Conservation (phyloP, 2,888 invertebrate species). For the Tenthredo scrophulariae region DNA sequence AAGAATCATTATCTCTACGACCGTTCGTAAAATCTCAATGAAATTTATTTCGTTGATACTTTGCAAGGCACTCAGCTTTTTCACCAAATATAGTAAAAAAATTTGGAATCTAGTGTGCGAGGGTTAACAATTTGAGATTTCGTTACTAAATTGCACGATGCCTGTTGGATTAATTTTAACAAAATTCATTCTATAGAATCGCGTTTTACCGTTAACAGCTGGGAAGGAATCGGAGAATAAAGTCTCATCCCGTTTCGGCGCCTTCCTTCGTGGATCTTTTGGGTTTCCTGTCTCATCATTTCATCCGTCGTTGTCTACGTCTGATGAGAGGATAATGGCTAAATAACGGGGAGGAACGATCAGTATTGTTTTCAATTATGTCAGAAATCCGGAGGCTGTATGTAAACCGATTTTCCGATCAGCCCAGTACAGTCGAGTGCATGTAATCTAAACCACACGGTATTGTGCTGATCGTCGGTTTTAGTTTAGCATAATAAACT, state of each 20-base stretch:
- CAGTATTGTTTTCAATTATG: neutral
- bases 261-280: slow-evolving; percentile 1
- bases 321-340: neutral
- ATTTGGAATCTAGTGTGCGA: neutral
- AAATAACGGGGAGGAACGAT: neutral
- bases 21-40: neutral
- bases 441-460: neutral
- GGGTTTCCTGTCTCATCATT: neutral
- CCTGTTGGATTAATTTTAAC: neutral
- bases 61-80: neutral
- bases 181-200: neutral
- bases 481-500: slow-evolving; percentile 17
- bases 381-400: neutral
- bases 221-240: neutral
- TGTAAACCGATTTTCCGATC: neutral
- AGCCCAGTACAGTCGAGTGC: neutral
- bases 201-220: too few relatives aligned
- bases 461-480: neutral
- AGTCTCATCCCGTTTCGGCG: neutral
- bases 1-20: neutral
- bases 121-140: neutral
- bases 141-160: neutral
- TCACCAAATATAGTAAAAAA: too few relatives aligned
- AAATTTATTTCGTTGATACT: neutral
- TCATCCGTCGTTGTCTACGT: neutral